Evolutionary conservation across 92 coral and sea anemone genomes (phyloP).

Genomic region (Virgularia gustaviana): DNA sequence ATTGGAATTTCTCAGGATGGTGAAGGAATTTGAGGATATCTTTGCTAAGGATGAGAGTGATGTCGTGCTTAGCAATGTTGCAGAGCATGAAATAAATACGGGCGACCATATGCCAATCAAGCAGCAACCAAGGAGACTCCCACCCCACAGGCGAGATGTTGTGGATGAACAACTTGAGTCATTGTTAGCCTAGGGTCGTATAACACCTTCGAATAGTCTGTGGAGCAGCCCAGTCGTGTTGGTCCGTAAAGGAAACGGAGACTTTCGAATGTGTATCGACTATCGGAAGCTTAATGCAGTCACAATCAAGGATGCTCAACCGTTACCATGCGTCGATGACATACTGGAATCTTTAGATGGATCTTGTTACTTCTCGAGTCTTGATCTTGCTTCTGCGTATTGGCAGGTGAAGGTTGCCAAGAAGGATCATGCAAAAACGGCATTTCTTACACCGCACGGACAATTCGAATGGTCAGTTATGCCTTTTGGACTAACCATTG

Average conservation of each 20-base stretch:
- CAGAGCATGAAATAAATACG: slow-evolving; percentile 52
- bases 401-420: too few relatives aligned
- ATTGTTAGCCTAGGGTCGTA: slow-evolving; percentile 42
- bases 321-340: slow-evolving; percentile 45
- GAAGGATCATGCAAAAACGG: slow-evolving; percentile 14
- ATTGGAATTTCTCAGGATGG: slow-evolving; percentile 15
- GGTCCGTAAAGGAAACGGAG: slow-evolving; percentile 45
- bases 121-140: slow-evolving; percentile 42
- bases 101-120: slow-evolving; percentile 51
- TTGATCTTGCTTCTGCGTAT: too few relatives aligned
- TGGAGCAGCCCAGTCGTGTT: slow-evolving; percentile 55
- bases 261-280: too few relatives aligned
- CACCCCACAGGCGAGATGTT: slow-evolving; percentile 22
- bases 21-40: slow-evolving; percentile 47
- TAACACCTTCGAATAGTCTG: slow-evolving; percentile 40
- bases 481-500: slow-evolving; percentile 41
- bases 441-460: slow-evolving; percentile 26
- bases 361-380: too few relatives aligned
- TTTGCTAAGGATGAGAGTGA: slow-evolving; percentile 42
- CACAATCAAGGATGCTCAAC: slow-evolving; percentile 50
- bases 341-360: too few relatives aligned
- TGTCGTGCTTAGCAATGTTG: slow-evolving; percentile 46
- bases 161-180: slow-evolving; percentile 34
- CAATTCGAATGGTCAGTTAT: slow-evolving; percentile 31
- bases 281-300: slow-evolving; percentile 37